phyloP scores from a whole-genome alignment of 2,888 invertebrate species.

The Mystacides longicornis region DNA sequence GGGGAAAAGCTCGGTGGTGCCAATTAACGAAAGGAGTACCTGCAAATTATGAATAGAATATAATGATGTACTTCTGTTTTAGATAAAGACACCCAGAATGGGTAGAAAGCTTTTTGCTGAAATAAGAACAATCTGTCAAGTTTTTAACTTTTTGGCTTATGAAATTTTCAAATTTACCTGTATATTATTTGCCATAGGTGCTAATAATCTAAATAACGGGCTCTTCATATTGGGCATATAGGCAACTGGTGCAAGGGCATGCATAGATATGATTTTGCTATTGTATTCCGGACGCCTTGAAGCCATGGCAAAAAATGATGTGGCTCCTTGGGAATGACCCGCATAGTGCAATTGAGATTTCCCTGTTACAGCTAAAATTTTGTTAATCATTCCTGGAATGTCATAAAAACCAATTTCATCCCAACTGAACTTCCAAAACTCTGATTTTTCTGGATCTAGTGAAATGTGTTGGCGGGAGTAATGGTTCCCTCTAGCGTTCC shows the following conservation, averaged over 20 bases:
- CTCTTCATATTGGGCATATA: constrained; percentile 44
- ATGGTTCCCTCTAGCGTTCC: constrained; percentile 71
- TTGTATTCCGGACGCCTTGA: constrained; percentile 49
- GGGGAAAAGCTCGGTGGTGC: constrained; percentile 51
- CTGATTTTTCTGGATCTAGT: constrained; percentile 38
- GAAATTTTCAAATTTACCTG: constrained; percentile 46
- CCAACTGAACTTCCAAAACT: constrained; percentile 69
- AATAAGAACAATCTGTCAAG: neutral
- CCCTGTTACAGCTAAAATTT: constrained; percentile 51
- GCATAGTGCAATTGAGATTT: constrained; percentile 60
- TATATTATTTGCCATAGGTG: constrained; percentile 40
- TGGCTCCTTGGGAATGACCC: constrained; percentile 72
- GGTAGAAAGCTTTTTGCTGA: constrained; percentile 32
- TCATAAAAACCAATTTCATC: constrained; percentile 76
- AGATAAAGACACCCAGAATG: constrained; percentile 45
- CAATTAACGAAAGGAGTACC: constrained; percentile 31
- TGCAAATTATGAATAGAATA: neutral
- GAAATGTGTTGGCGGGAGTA: constrained; percentile 55
- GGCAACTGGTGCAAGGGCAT: constrained; percentile 53
- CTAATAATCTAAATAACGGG: constrained; percentile 43
- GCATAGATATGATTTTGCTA: constrained; percentile 46
- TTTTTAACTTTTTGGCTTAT: too few species aligned
- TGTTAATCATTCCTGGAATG: constrained; percentile 74
- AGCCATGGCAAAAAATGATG: constrained; percentile 51
- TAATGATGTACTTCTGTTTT: constrained; percentile 30